Conservation (phyloP, 2,113 vertebrate genomes). For the Crotalus tigris region DNA sequence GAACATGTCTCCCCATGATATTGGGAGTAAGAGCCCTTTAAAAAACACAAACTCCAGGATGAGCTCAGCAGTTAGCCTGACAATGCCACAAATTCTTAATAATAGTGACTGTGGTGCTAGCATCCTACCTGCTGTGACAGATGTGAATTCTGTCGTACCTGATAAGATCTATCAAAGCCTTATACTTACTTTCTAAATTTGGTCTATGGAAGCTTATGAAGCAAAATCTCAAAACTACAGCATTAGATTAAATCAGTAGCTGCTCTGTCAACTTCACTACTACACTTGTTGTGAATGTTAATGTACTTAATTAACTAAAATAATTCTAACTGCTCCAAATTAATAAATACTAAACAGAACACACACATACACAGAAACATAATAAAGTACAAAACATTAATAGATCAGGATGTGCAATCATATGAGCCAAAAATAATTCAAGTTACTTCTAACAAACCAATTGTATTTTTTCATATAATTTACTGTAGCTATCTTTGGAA, state of each 20-base stretch:
- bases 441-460: background rate
- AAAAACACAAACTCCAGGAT: background rate
- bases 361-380: background rate
- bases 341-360: background rate
- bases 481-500: background rate
- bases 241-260: background rate
- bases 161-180: constrained; percentile 1
- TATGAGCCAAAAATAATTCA: background rate
- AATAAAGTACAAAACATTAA: background rate
- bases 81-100: background rate
- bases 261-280: background rate
- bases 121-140: background rate
- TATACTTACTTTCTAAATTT: constrained; percentile 1
- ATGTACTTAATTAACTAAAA: background rate
- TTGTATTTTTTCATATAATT: background rate
- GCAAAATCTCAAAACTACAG: background rate
- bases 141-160: background rate
- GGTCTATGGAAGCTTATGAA: background rate
- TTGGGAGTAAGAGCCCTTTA: background rate
- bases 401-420: background rate
- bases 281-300: background rate
- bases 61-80: background rate
- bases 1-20: background rate
- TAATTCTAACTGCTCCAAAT: background rate
- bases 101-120: background rate